phyloP scores from a whole-genome alignment of 2,113 vertebrate genomes.

The Trinectes maculatus region DNA sequence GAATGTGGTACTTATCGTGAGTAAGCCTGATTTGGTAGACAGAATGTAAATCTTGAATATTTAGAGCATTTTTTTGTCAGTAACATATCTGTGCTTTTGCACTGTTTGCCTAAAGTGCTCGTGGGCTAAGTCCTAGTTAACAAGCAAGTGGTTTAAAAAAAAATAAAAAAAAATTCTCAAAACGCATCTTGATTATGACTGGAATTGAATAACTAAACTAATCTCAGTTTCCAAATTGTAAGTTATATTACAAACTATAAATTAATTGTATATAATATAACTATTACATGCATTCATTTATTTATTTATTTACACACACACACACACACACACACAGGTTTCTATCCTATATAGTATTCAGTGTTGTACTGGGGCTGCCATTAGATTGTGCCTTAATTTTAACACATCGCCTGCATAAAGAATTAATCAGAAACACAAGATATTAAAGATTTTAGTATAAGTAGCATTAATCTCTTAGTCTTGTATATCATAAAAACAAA shows the following conservation, averaged over 20 bases:
- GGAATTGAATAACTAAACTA: constrained; percentile 29
- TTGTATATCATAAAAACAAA: constrained; percentile 67
- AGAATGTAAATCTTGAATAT: constrained; percentile 30
- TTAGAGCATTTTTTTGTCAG: constrained; percentile 31
- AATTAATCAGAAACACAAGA: constrained; percentile 70
- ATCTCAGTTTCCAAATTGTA: too few species aligned
- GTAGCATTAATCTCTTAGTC: constrained; percentile 71
- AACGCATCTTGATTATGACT: constrained; percentile 12
- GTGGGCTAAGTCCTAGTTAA: constrained; percentile 40
- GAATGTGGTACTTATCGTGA: constrained; percentile 43
- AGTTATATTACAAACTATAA: too few species aligned
- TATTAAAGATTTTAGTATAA: constrained; percentile 71
- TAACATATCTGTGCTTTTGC: constrained; percentile 54
- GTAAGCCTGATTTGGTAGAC: constrained; percentile 62
- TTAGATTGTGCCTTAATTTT: constrained; percentile 48
- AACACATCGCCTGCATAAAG: constrained; percentile 61
- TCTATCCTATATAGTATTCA: too few species aligned
- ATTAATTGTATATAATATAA: too few species aligned
- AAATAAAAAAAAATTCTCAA: not conserved
- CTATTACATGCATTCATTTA: too few species aligned
- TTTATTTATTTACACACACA: too few species aligned
- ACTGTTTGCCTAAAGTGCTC: constrained; percentile 29
- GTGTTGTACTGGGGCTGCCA: not conserved
- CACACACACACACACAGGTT: too few species aligned
- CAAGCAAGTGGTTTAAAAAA: constrained; percentile 40